Conservation (phyloP, 1,140 invertebrate genomes). For the Drosophila grimshawi region DNA sequence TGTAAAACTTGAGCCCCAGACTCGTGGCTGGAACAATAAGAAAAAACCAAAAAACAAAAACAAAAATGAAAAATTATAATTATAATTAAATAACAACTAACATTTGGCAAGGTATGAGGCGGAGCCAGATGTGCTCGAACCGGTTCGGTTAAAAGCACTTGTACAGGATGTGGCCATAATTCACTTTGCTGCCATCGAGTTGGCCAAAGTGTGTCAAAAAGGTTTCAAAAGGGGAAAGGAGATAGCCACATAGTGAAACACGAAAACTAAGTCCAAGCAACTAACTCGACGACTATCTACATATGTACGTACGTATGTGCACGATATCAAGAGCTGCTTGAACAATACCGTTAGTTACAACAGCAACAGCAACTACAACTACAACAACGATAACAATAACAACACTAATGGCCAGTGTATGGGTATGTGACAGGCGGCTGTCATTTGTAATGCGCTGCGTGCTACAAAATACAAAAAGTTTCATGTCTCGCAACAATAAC, state of each 20-base stretch:
- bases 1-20: neutral
- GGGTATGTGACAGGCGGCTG: conserved; percentile 65
- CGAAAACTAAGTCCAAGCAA: conserved; percentile 42
- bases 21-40: neutral
- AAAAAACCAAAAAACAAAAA: neutral
- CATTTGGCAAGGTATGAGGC: neutral
- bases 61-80: conserved; percentile 65
- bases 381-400: conserved; percentile 53
- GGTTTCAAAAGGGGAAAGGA: conserved; percentile 21
- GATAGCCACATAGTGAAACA: conserved; percentile 10
- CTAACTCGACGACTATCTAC: conserved; percentile 39
- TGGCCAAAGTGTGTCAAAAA: conserved; percentile 42
- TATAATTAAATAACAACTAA: conserved; percentile 72
- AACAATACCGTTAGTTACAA: conserved; percentile 22
- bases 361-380: conserved; percentile 48
- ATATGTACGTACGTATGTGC: conserved; percentile 27
- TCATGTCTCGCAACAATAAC: conserved; percentile 74
- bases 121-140: neutral
- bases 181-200: conserved; percentile 62
- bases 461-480: conserved; percentile 57
- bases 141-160: conserved; percentile 32
- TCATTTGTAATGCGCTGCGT: conserved; percentile 70
- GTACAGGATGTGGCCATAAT: conserved; percentile 54
- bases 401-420: conserved; percentile 51
- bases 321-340: conserved; percentile 7